phyloP scores from a whole-genome alignment of 2,888 invertebrate genomes.

The Trileptium ribeirensis region DNA sequence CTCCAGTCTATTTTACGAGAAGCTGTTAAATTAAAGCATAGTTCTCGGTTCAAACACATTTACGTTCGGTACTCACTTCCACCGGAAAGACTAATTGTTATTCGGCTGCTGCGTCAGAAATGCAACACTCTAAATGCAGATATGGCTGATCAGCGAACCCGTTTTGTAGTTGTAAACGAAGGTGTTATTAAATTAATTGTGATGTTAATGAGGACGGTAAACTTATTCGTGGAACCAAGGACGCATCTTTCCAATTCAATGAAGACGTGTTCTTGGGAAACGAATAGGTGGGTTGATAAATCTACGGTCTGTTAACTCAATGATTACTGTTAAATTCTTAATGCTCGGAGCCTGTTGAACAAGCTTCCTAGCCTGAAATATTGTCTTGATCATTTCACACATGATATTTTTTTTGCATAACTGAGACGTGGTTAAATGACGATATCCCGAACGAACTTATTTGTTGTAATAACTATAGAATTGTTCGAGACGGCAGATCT shows the following conservation, averaged over 20 bases:
- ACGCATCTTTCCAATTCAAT: too few relatives aligned
- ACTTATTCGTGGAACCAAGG: not conserved
- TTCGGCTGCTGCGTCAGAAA: not conserved
- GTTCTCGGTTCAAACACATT: not conserved
- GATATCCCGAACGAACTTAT: not conserved
- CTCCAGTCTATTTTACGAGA: not conserved
- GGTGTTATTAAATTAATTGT: not conserved
- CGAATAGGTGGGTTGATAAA: too few relatives aligned
- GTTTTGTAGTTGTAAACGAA: slow-evolving; percentile 1
- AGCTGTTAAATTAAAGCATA: not conserved
- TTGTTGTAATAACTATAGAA: not conserved
- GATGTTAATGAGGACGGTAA: not conserved
- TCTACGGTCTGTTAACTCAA: too few relatives aligned
- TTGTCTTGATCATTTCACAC: not conserved
- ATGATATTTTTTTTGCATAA: not conserved
- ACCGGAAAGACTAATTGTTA: not conserved
- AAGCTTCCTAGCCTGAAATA: not conserved
- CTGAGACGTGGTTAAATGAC: not conserved
- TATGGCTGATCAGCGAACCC: not conserved
- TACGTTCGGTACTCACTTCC: not conserved
- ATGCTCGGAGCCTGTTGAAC: slow-evolving; percentile 2
- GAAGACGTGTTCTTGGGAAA: too few relatives aligned
- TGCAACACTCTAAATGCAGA: not conserved
- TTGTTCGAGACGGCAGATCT: not conserved
- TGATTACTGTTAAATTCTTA: too few relatives aligned